Base-by-base conservation (phyloP, 2,888 invertebrate species). In the Acronicta alni region DNA sequence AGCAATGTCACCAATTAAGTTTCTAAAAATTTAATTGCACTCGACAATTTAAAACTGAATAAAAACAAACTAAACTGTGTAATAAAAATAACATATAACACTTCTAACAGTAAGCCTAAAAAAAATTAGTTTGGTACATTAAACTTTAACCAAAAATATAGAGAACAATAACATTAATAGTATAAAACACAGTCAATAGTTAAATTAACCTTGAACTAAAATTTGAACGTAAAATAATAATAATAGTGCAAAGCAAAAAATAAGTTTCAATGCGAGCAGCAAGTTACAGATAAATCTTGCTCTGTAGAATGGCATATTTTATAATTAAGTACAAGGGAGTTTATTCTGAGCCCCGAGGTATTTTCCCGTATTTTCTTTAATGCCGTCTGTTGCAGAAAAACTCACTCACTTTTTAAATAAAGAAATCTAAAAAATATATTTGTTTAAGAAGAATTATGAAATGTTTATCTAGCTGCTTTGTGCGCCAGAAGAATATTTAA, bases 231-330 rank as follows among this genome's bases (percentile, higher is more conserved):
- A n/a, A n/a, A n/a, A 20, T 20, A 2, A 20, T 20, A 20, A 20
- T 20, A 20, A 20, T 20, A 26, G 3, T 35, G 2, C 12, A 12
- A 20, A 39, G 15, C 2, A 37, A 37, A 39, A 39, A 54, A 30
- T 16, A 9, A 32, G 30, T 43, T 32, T 32, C 23, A 38, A 53
- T 43, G 39, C 39, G 10, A 56, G 38, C 47, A 55, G 18, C 57
- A 55, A 56, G 56, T 67, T 46, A 67, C 57, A 58, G 32, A 61
- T 61, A 51, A 67, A 63, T 59, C 54, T 67, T 59, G 47, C 63
- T 71, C 71, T 67, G 67, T 57, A 56, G 43, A 57, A 63, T 67
- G 67, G 46, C 63, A 70, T 63, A 57, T 67, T 70, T 71, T 63
- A 63, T 70, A 67, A 70, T 71, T 67, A 71, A 42, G 67, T 67